These are phyloP conservation scores for Zoanthus sociatus DNA, from an alignment of 92 coral and sea anemone genomes.

Conservation along the genomic window DNA sequence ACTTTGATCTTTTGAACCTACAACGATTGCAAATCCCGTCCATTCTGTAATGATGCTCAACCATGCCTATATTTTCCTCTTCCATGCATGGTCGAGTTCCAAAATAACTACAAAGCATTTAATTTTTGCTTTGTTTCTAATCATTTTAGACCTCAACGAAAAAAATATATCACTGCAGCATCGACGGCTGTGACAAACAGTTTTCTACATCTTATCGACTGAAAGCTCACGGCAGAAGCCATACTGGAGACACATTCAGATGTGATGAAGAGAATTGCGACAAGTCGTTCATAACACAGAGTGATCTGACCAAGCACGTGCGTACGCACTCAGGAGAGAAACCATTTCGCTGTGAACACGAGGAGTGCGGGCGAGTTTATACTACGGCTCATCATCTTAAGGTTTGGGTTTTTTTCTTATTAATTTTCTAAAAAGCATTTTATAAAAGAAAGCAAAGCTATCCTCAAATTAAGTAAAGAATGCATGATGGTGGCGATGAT, in stretches of 20 bases:
- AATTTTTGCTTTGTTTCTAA: background rate
- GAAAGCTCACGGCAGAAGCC: conserved; percentile 98
- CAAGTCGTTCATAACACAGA: conserved; percentile 96
- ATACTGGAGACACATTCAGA: conserved; percentile 97
- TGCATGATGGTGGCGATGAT: background rate
- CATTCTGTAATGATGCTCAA: too few species aligned
- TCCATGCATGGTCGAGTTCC: too few species aligned
- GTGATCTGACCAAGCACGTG: conserved; percentile 95
- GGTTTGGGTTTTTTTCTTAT: conserved; percentile 54
- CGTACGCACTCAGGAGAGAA: conserved; percentile 98
- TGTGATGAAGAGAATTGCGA: conserved; percentile 93
- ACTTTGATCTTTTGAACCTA: too few species aligned
- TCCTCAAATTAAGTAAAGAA: background rate
- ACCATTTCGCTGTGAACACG: conserved; percentile 91
- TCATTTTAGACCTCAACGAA: conserved; percentile 68
- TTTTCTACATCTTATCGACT: conserved; percentile 97
- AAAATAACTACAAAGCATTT: too few species aligned
- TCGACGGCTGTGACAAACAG: conserved; percentile 96
- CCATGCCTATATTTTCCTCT: too few species aligned
- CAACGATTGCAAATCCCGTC: too few species aligned
- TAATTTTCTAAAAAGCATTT: background rate
- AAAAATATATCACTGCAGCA: conserved; percentile 93
- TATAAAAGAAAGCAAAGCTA: too few species aligned
- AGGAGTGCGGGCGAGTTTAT: conserved; percentile 94
- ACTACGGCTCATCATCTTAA: conserved; percentile 99